Base-by-base conservation (phyloP, 2,113 vertebrate species). In the Urocynchramus pylzowi region DNA sequence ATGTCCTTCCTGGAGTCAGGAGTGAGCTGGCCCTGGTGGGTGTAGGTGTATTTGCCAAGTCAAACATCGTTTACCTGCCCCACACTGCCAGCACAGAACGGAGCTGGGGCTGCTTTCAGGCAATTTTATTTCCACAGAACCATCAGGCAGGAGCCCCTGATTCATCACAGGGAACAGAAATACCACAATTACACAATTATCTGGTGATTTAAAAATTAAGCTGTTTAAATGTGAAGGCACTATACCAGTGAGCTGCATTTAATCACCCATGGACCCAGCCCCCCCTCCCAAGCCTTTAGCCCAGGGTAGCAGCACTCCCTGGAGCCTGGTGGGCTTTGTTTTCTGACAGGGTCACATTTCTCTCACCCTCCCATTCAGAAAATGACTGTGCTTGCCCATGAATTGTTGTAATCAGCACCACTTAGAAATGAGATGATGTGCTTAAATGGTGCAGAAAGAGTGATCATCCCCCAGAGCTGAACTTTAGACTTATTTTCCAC, bases 231-330 rank as follows among this genome's bases (percentile, higher is more conserved):
- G 41, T 17, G 84, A 77, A 77, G 64, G 42, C 65, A 56, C 87
- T 56, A 45, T 28, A 45, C 28, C 69, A 84, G 41, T 63, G 78
- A 87, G 65, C 3, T 12, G 17, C 42, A 67, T 78, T 81, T 74
- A 84, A 74, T 74, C 47, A 65, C 24, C 31, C 64, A 7, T 5
- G 9, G 68, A 69, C 81, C 33, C 17, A 74, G 54, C 19, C 16
- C 27, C 27, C 39, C 42, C 24, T 41, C 31, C 12, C 19, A 3
- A 31, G 64, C 59, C 27, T 71, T 63, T 10, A 75, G 56, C 19
- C 17, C 24, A 2, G 0, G 3, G 10, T 27, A 75, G 42, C 28
- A 6, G 19, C 0, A 1, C 37, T 78, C 3, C 1, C 65, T 75
- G 56, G 5, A 73, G 76, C 3, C n/a, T n/a, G n/a, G 1, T 1